Base-by-base conservation (phyloP, 2,113 vertebrate species). In the Dromiciops gliroides region DNA sequence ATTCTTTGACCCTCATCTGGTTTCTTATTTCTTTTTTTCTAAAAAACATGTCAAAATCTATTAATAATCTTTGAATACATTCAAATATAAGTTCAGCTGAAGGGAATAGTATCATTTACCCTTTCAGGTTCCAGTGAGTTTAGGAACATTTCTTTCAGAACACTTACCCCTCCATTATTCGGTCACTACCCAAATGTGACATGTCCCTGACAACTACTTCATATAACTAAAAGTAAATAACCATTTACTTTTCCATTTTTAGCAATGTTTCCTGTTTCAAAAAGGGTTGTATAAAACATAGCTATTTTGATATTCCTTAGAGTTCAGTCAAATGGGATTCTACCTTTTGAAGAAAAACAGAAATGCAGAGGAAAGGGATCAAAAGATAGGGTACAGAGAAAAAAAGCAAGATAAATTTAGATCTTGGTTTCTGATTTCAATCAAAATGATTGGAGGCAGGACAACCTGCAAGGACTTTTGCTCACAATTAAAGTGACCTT, bases 1-100 rank as follows among this genome's bases (percentile, higher is more conserved):
- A 26, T 56, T 56, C 53, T 56, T 56, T 56, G 26, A 56, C 53
- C 25, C 25, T 25, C 25, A 56, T 56, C 53, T 28, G 53, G 53
- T 56, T 26, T 28, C 53, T 56, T 56, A 56, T 25, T n/a, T n/a
- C n/a, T n/a, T n/a, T n/a, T n/a, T n/a, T 97, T 97, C 97, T 96
- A 96, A 97, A 97, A 97, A 96, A 96, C 96, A 95, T 95, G 90
- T 89, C 94, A 97, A 96, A 95, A 97, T 97, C 97, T 98, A 97
- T 97, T 97, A 97, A 97, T 95, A 91, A 95, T 89, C 96, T 98
- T 95, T 97, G 92, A 92, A 97, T 97, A 98, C 97, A 98, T 83
- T 92, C 16, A 90, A 95, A 94, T 95, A 96, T 94, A 90, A 97
- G 89, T 96, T 96, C 93, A 44, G 67, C 95, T 94, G 91, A 96